phyloP scores from a whole-genome alignment of 2,888 invertebrate genomes.

The Athrips mouffetella region DNA sequence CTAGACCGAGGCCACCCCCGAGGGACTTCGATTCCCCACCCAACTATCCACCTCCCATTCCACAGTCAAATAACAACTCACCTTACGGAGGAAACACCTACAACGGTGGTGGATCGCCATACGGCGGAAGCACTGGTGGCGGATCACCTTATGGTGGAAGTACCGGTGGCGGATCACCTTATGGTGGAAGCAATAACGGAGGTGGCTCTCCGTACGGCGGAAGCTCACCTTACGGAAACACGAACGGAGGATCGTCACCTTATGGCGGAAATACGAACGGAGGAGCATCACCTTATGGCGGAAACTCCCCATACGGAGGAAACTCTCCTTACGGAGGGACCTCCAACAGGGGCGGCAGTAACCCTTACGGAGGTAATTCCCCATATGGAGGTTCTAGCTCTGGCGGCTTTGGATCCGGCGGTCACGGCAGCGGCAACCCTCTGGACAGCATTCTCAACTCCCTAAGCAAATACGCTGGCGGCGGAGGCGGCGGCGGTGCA shows the following conservation, averaged over 20 bases:
- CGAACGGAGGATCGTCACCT: slow-evolving; percentile 18
- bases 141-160: slow-evolving; percentile 32
- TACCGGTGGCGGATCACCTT: slow-evolving; percentile 20
- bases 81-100: slow-evolving; percentile 14
- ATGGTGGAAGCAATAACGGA: slow-evolving; percentile 38
- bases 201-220: slow-evolving; percentile 37
- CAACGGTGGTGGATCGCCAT: slow-evolving; percentile 22
- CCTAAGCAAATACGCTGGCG: slow-evolving; percentile 47
- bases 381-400: slow-evolving; percentile 31
- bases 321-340: slow-evolving; percentile 30
- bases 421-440: slow-evolving; percentile 36
- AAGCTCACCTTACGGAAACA: slow-evolving; percentile 20
- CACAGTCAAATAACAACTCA: slow-evolving; percentile 36
- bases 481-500: slow-evolving; percentile 34
- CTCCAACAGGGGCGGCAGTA: slow-evolving; percentile 12
- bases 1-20: slow-evolving; percentile 52
- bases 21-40: slow-evolving; percentile 55
- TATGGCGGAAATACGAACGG: slow-evolving; percentile 28
- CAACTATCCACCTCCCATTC: slow-evolving; percentile 65
- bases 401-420: no score
- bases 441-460: slow-evolving; percentile 50
- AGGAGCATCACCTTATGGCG: slow-evolving; percentile 31
- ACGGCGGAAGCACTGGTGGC: slow-evolving; percentile 21
- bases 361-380: slow-evolving; percentile 32
- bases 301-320: slow-evolving; percentile 29